phyloP scores from a whole-genome alignment of 92 coral and sea anemone species.

The Epizoanthus ramosus region DNA sequence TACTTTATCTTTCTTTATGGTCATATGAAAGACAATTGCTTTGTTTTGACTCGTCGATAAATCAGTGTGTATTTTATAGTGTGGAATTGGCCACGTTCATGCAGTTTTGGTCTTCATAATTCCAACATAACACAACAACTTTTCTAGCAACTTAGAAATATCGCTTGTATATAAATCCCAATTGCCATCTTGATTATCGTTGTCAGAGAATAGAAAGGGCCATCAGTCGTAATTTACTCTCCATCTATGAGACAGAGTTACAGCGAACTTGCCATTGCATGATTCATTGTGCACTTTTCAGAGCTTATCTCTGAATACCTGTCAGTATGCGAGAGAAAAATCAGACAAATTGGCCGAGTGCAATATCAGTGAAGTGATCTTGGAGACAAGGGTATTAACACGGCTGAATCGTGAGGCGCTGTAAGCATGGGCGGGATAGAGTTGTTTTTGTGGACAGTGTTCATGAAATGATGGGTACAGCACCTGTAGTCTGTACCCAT shows the following conservation, averaged over 20 bases:
- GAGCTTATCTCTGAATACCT: slow-evolving; percentile 22
- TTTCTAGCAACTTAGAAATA: too few relatives aligned
- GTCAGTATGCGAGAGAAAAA: slow-evolving; percentile 25
- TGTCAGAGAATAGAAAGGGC: too few relatives aligned
- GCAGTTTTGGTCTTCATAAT: too few relatives aligned
- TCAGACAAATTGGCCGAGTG: slow-evolving; percentile 28
- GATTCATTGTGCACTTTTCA: slow-evolving; percentile 6
- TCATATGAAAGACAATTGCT: too few relatives aligned
- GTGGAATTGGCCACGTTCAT: background rate
- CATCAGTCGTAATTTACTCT: too few relatives aligned
- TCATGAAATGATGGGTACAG: background rate
- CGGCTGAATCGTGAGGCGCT: slow-evolving; percentile 4
- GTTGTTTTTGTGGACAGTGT: background rate
- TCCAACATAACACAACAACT: too few relatives aligned
- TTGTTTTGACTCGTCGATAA: background rate
- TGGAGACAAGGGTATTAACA: slow-evolving; percentile 31
- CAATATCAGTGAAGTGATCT: slow-evolving; percentile 33
- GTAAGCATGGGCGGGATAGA: slow-evolving; percentile 4
- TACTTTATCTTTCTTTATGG: too few relatives aligned
- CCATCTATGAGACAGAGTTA: too few relatives aligned
- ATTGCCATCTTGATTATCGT: too few relatives aligned
- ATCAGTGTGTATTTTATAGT: background rate
- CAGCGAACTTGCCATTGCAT: slow-evolving; percentile 9
- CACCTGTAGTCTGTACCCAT: slow-evolving; percentile 28
- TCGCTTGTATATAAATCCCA: too few relatives aligned